phyloP scores from a whole-genome alignment of 2,888 invertebrate genomes.

The Agonopterix subpropinquella region DNA sequence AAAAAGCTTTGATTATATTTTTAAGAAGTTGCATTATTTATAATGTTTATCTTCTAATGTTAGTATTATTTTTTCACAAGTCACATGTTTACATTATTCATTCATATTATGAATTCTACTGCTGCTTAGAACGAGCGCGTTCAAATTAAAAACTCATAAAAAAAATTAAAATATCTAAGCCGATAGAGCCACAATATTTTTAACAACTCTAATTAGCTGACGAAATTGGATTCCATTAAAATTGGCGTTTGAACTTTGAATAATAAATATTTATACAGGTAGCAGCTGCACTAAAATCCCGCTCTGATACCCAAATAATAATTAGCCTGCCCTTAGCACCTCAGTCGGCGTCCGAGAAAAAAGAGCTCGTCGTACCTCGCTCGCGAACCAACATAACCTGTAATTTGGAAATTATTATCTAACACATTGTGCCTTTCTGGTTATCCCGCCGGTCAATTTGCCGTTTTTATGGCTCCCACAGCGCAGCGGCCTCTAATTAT shows the following conservation, averaged over 20 bases:
- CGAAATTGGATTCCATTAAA: constrained; percentile 62
- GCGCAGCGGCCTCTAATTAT: constrained; percentile 74
- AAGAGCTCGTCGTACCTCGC: constrained; percentile 55
- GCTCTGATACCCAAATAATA: constrained; percentile 73
- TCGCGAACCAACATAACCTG: constrained; percentile 71
- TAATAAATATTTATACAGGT: constrained; percentile 76
- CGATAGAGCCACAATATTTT: too few relatives aligned
- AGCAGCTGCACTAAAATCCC: constrained; percentile 73
- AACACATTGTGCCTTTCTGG: constrained; percentile 77
- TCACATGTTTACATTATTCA: too few relatives aligned
- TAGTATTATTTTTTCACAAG: too few relatives aligned
- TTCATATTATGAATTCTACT: too few relatives aligned
- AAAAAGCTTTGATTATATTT: too few relatives aligned
- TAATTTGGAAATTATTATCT: constrained; percentile 77
- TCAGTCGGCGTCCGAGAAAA: constrained; percentile 64
- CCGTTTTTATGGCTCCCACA: constrained; percentile 75
- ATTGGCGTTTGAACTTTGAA: constrained; percentile 67
- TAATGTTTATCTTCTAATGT: too few relatives aligned
- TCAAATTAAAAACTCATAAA: too few relatives aligned
- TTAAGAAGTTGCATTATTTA: too few relatives aligned
- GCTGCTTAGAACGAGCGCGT: too few relatives aligned
- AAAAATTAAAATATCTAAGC: too few relatives aligned
- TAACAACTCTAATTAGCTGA: constrained; percentile 37
- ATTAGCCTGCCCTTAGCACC: constrained; percentile 76
- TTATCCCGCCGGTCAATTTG: constrained; percentile 77